These are phyloP conservation scores for Melospiza melodia DNA, from an alignment of 2,113 vertebrate species.

Conservation along the genomic window DNA sequence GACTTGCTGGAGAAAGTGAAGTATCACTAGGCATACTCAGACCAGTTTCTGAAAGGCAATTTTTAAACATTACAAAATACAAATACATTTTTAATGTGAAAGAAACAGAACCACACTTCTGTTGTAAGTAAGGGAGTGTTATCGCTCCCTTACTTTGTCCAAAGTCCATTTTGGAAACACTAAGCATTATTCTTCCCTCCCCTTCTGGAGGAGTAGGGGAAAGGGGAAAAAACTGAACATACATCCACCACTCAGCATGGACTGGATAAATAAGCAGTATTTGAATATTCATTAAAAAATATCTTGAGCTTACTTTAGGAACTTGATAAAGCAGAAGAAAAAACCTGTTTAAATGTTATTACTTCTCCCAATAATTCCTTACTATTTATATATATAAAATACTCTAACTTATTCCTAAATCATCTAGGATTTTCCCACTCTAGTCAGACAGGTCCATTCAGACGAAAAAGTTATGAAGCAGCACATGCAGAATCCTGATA, in stretches of 20 bases:
- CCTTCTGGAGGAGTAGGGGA: background rate
- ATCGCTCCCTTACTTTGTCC: background rate
- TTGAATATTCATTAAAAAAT: background rate
- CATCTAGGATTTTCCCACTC: background rate
- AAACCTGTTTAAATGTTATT: background rate
- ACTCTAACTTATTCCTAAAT: background rate
- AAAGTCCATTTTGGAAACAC: background rate
- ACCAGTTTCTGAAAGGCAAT: slow-evolving; percentile 77
- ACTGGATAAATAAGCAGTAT: background rate
- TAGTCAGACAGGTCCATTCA: background rate
- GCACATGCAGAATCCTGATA: background rate
- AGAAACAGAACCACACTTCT: background rate
- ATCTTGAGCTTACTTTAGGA: background rate
- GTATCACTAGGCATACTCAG: slow-evolving; percentile 94
- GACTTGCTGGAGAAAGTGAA: slow-evolving; percentile 95
- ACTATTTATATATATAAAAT: background rate
- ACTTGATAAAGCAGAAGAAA: background rate
- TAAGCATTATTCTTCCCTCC: background rate
- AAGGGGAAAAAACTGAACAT: background rate
- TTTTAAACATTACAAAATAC: background rate
- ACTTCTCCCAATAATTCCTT: background rate
- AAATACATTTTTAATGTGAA: background rate
- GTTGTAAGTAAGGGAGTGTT: too few species aligned
- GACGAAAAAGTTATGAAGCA: background rate
- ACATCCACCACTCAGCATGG: background rate